These are phyloP conservation scores for Pipistrellus pipistrellus DNA, from an alignment of 2,797 vertebrate genomes.

Conservation along the genomic window DNA sequence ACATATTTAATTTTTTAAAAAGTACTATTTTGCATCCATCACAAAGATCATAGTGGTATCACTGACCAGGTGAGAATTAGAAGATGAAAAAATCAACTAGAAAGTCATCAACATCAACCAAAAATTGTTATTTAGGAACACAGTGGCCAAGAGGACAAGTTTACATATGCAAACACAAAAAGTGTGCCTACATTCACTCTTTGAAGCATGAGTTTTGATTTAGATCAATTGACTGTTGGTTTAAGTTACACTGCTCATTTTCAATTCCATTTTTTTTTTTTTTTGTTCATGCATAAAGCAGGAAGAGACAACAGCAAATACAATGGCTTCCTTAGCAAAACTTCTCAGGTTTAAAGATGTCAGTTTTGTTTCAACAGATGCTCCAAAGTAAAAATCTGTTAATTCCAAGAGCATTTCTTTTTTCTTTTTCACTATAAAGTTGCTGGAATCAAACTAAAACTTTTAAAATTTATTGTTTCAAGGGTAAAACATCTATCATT, in stretches of 20 bases:
- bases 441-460: constrained; percentile 34
- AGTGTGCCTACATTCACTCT: background rate
- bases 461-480: constrained; percentile 33
- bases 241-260: constrained; percentile 46
- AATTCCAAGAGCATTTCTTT: constrained; percentile 4
- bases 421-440: background rate
- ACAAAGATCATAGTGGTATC: background rate
- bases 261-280: background rate
- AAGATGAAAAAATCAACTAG: background rate
- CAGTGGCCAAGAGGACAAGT: background rate
- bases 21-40: background rate
- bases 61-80: background rate
- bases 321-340: background rate
- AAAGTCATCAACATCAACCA: background rate
- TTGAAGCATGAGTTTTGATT: constrained; percentile 61
- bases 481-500: constrained; percentile 17
- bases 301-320: background rate
- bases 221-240: background rate
- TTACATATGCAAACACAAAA: background rate
- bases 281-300: background rate
- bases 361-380: constrained; percentile 18
- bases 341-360: constrained; percentile 3
- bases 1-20: background rate
- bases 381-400: constrained; percentile 58
- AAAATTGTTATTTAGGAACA: constrained; percentile 24